phyloP scores from a whole-genome alignment of 2,113 vertebrate genomes.

The Callaeas wilsoni region DNA sequence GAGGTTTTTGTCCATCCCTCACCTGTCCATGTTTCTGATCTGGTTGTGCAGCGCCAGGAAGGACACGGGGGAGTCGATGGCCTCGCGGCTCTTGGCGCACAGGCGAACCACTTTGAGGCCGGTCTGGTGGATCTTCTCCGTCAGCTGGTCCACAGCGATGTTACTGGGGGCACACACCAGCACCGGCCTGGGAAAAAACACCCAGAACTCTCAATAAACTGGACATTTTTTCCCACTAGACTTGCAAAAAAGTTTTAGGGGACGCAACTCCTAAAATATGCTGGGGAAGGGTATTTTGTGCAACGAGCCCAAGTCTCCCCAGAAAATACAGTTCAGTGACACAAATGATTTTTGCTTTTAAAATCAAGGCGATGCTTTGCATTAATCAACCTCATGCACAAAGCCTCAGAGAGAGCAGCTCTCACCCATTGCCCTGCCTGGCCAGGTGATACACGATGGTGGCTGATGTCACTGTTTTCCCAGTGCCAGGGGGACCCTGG shows the following conservation, averaged over 20 bases:
- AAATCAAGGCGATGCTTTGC: neutral
- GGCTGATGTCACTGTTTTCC: slow-evolving; percentile 96
- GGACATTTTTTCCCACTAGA: neutral
- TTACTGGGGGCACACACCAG: slow-evolving; percentile 97
- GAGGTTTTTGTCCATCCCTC: neutral
- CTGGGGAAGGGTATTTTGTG: neutral
- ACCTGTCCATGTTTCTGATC: slow-evolving; percentile 99
- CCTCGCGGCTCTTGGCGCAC: slow-evolving; percentile 95
- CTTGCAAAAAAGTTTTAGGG: neutral
- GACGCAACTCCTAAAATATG: fast-evolving
- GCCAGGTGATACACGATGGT: slow-evolving; percentile 98
- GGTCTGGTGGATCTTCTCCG: slow-evolving; percentile 97
- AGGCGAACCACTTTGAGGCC: slow-evolving; percentile 97
- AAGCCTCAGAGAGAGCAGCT: neutral
- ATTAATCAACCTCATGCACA: no score
- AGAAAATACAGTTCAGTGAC: neutral
- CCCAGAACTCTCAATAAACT: neutral
- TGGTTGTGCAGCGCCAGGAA: slow-evolving; percentile 97
- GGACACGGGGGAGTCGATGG: slow-evolving; percentile 96
- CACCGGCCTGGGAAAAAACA: slow-evolving; percentile 78
- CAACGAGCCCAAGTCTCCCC: neutral
- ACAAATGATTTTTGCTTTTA: neutral
- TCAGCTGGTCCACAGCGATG: slow-evolving; percentile 96
- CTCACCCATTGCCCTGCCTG: slow-evolving; percentile 95
- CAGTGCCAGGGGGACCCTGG: slow-evolving; percentile 95